These are phyloP conservation scores for Phyllopteryx taeniolatus DNA, from an alignment of 2,113 vertebrate species.

Conservation along the genomic window DNA sequence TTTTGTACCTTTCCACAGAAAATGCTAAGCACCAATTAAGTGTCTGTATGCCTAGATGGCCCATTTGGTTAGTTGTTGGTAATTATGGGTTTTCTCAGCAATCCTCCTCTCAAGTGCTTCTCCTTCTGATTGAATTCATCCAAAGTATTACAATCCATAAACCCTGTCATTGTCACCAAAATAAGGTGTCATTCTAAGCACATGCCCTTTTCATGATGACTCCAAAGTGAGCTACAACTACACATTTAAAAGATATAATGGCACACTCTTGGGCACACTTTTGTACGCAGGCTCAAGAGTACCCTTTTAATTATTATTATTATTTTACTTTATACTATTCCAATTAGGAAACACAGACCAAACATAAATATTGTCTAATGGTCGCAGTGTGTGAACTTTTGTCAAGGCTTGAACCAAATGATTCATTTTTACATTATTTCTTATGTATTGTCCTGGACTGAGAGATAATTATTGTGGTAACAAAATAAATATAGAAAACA, in stretches of 20 bases:
- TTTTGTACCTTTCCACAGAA: slow-evolving; percentile 67
- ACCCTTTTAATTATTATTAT: not conserved
- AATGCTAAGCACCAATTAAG: slow-evolving; percentile 74
- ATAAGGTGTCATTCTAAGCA: slow-evolving; percentile 58
- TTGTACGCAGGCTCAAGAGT: not conserved
- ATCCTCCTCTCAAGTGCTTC: slow-evolving; percentile 58
- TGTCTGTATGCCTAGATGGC: slow-evolving; percentile 62
- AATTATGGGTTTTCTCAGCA: slow-evolving; percentile 66
- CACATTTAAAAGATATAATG: not conserved
- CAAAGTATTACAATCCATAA: slow-evolving; percentile 57
- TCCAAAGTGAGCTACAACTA: slow-evolving; percentile 19
- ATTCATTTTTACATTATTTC: too few species aligned
- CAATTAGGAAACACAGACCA: too few species aligned
- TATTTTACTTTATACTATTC: too few species aligned
- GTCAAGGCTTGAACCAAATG: too few species aligned
- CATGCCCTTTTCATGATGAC: slow-evolving; percentile 60
- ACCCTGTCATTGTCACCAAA: slow-evolving; percentile 55
- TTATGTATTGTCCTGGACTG: not conserved
- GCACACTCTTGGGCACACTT: not conserved
- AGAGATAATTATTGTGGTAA: not conserved
- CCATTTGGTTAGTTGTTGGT: slow-evolving; percentile 68
- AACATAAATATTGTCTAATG: too few species aligned
- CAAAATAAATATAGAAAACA: not conserved
- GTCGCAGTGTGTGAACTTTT: too few species aligned
- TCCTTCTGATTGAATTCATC: slow-evolving; percentile 63